Evolutionary conservation across 2,888 invertebrate genomes (phyloP), one percentile per base, ranked within the genome.

Genomic region (Apotomis betuletana): DNA sequence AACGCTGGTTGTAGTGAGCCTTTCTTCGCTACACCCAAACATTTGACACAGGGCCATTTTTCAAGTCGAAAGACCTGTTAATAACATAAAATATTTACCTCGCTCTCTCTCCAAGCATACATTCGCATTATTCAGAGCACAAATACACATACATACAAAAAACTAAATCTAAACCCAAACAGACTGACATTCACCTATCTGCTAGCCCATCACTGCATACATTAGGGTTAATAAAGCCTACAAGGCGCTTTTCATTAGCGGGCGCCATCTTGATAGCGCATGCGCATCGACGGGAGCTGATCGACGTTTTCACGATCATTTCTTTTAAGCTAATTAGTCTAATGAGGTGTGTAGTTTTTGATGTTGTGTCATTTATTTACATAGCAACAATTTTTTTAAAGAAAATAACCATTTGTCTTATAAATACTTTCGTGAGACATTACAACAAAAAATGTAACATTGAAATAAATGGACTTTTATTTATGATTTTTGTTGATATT

Each of bases 201-300:
- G 15, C 74, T 77, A 71, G 72, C 75, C 73, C 73, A 75, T 91
- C 91, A 77, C 79, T 87, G 92, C 87, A 92, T 92, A 91, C 89
- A 92, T 92, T 92, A 92, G 88, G 85, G 87, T 90, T 92, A 91
- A 92, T 92, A 92, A 92, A 91, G 90, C 85, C 83, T 84, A 85
- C 90, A 88, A 86, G 87, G 87, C 86, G 87, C 86, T 87, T 90
- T 90, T 90, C 92, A 92, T 92, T 92, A 91, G 89, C 81, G 83
- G 27, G 84, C 82, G 80, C 84, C 88, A 92, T 92, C 92, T 85
- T 83, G 92, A 92, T 92, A 89, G 78, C 78, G 59, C 81, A 81
- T 79, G 78, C 74, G 72, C 75, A 89, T 86, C 82, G 85, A 78
- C 74, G 71, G 75, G 81, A 77, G 80, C 83, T 85, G 85, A 86